Base-by-base conservation (phyloP, 2,888 invertebrate genomes). In the Lucinisca nassula region DNA sequence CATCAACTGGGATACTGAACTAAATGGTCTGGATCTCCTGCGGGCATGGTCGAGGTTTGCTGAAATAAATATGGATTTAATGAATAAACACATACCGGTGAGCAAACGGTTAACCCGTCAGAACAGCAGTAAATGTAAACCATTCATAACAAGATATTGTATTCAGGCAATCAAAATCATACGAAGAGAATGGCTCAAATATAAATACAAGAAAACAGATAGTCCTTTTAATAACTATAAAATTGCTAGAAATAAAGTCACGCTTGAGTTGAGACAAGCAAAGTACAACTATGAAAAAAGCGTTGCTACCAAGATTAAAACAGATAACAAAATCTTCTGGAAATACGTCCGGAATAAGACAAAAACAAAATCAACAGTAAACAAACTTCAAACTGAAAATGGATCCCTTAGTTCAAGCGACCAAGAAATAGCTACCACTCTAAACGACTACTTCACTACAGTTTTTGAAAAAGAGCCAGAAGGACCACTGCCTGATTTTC, bases 381-480 rank as follows among this genome's bases (percentile, higher is more conserved):
- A 24, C 6, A 67, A 61, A n/a, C 58, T 78, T 24, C 58, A 78
- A 35, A 27, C 10, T 6, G 24, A 37, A 61, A 67, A 37, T 37
- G 61, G 78, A 4, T 38, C 58, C 17, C 35, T 78, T 38, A 37
- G 30, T 24, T 61, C n/a, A 61, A 67, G 32, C 21, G 67, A 78
- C 61, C 32, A 78, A 38, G 78, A 78, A 61, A 78, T 14, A 40
- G 78, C 45, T 14, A 61, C 51, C 1, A 35, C 58, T 24, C 35
- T 78, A 30, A 78, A 78, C 38, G 24, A 78, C 4, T 67, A 35
- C n/a, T 78, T 78, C 30, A 58, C 61, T 49, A 78, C 58, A 58
- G 77, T 77, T 12, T 77, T 77, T 30, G 51, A 51, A 35, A 77
- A 58, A 37, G 77, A 77, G 21, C 55, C 55, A 55, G 10, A 55